Evolutionary conservation across 2,797 vertebrate genomes (phyloP).

Genomic region (Meda fulgida): DNA sequence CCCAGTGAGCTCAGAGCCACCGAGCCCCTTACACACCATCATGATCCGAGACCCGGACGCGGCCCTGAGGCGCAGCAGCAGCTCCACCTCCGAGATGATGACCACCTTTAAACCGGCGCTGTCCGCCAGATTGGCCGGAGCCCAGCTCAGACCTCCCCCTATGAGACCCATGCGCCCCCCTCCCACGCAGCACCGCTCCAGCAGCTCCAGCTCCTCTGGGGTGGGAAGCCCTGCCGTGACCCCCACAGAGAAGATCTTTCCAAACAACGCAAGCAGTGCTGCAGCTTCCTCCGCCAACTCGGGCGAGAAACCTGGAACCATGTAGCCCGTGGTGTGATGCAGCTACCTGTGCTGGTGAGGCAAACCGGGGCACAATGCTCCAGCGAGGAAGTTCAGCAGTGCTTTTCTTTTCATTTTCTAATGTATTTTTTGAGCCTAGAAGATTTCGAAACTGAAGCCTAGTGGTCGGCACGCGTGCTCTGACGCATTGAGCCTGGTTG

Average conservation of each 20-base stretch:
- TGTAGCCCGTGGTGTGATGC: conserved; percentile 72
- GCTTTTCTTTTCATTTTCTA: conserved; percentile 34
- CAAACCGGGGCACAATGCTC: background rate
- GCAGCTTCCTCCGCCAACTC: conserved; percentile 69
- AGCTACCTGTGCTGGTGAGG: background rate
- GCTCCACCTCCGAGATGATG: conserved; percentile 95
- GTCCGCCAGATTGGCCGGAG: conserved; percentile 86
- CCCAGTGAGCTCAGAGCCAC: conserved; percentile 87
- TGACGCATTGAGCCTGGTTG: background rate
- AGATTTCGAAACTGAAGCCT: background rate
- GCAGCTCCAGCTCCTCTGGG: conserved; percentile 95
- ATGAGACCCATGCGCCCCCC: conserved; percentile 84
- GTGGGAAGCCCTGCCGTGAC: conserved; percentile 94
- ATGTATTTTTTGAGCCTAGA: conserved; percentile 9
- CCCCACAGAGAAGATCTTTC: conserved; percentile 95
- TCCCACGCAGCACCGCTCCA: conserved; percentile 91
- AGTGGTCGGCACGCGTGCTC: background rate
- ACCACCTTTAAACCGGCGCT: conserved; percentile 95
- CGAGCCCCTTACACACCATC: conserved; percentile 95
- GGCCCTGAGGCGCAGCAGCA: conserved; percentile 93
- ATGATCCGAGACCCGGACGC: conserved; percentile 96
- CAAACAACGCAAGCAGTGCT: conserved; percentile 70
- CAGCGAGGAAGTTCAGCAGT: conserved; percentile 37
- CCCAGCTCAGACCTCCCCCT: conserved; percentile 91
- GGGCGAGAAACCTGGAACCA: conserved; percentile 80